phyloP scores from a whole-genome alignment of 2,113 vertebrate species.

The Pomatostomus ruficeps region DNA sequence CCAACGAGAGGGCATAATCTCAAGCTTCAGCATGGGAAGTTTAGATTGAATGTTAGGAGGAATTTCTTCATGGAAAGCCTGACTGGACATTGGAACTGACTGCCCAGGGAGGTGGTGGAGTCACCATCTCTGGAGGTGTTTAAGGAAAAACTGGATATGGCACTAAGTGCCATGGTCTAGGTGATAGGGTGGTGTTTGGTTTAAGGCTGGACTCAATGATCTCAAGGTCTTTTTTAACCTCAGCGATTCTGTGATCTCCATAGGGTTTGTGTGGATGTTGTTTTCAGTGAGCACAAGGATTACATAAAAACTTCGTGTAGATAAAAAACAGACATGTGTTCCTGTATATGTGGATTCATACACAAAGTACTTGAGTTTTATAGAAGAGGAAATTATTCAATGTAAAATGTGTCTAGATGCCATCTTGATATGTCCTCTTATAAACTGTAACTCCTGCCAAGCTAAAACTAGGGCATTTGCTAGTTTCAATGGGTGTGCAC shows the following conservation, averaged over 20 bases:
- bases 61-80: neutral
- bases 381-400: neutral
- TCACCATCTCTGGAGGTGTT: neutral
- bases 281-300: neutral
- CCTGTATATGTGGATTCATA: neutral
- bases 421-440: neutral
- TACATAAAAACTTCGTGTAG: neutral
- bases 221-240: neutral
- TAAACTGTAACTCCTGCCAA: neutral
- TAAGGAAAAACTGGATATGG: neutral
- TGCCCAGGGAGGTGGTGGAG: neutral
- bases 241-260: neutral
- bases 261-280: neutral
- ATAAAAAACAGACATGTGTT: fast-evolving
- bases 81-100: neutral
- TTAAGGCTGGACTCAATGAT: neutral
- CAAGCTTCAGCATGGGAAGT: neutral
- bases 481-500: neutral
- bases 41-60: neutral
- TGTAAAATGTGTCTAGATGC: fast-evolving
- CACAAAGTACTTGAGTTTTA: neutral
- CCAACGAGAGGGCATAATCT: neutral
- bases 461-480: neutral
- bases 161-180: neutral
- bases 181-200: neutral